A percentile compares a stretch with the other conserved stretches of the same genome.
phyloP scores from a whole-genome alignment of 1,140 invertebrate species.

The Drosophila tropicalis region DNA sequence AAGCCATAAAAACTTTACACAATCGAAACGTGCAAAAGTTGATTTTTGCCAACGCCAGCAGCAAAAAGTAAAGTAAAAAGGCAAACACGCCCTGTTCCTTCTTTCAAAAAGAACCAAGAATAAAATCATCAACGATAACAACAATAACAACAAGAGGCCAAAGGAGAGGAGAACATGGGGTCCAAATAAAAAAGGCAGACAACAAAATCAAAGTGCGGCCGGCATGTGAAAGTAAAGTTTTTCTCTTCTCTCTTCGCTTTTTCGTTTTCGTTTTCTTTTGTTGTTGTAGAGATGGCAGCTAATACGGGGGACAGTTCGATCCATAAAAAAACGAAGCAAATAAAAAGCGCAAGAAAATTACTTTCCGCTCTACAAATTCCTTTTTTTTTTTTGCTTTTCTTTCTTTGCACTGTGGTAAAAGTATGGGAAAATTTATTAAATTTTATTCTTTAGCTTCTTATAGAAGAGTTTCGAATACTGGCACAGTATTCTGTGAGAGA shows the following conservation, averaged over 20 bases:
- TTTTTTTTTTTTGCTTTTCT: conserved; percentile 27
- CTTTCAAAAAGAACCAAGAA: not conserved
- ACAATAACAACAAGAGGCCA: conserved; percentile 17
- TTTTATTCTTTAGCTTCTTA: no score
- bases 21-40: conserved; percentile 82
- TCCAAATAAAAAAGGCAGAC: conserved; percentile 45
- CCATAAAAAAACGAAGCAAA: conserved; percentile 70
- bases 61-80: conserved; percentile 36
- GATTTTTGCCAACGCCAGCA: conserved; percentile 77
- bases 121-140: conserved; percentile 11
- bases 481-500: no score
- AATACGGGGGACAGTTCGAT: conserved; percentile 54
- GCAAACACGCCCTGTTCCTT: conserved; percentile 15
- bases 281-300: conserved; percentile 26
- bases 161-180: conserved; percentile 1
- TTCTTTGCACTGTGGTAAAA: conserved; percentile 9
- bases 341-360: conserved; percentile 79
- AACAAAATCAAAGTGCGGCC: conserved; percentile 77
- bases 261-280: conserved; percentile 23
- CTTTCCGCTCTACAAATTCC: conserved; percentile 75
- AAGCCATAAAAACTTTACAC: conserved; percentile 83
- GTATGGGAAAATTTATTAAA: no score
- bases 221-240: conserved; percentile 69
- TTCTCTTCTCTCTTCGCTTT: conserved; percentile 29
- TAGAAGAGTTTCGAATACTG: no score